Percentiles rank a stretch among this genome's conserved stretches.
These are phyloP conservation scores for Syritta pipiens DNA, from an alignment of 2,888 invertebrate genomes.

Conservation along the genomic window DNA sequence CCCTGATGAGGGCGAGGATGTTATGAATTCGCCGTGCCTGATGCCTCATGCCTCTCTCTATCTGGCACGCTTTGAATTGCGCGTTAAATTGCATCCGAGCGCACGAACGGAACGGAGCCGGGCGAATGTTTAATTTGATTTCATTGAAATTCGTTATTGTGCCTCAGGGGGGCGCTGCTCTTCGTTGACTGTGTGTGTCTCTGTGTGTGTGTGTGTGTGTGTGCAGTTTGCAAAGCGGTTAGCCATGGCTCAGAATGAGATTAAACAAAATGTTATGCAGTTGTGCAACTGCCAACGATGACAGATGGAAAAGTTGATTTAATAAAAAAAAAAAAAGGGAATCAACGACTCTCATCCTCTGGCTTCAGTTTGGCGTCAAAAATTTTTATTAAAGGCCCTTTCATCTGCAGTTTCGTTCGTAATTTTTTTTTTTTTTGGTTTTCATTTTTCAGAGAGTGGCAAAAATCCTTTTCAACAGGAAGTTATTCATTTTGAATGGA, in stretches of 20 bases:
- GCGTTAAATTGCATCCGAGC: slow-evolving; percentile 62
- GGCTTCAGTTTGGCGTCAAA: too few species aligned
- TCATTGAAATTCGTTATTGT: slow-evolving; percentile 52
- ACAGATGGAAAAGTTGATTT: slow-evolving; percentile 54
- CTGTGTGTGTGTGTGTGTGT: background rate
- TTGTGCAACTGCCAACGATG: slow-evolving; percentile 32
- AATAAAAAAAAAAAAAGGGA: too few species aligned
- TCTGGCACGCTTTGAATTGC: slow-evolving; percentile 48
- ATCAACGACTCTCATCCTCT: too few species aligned
- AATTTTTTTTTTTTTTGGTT: too few species aligned
- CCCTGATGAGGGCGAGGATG: slow-evolving; percentile 38
- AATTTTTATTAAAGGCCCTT: too few species aligned
- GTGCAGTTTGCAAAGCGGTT: slow-evolving; percentile 31
- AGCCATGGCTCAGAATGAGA: slow-evolving; percentile 29
- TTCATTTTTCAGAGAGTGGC: too few species aligned
- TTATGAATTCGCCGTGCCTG: slow-evolving; percentile 26
- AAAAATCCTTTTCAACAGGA: too few species aligned
- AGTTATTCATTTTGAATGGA: too few species aligned
- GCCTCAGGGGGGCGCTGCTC: background rate
- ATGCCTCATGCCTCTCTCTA: slow-evolving; percentile 8
- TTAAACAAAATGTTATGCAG: slow-evolving; percentile 53
- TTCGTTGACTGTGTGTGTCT: background rate
- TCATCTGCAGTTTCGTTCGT: too few species aligned
- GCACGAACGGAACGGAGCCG: slow-evolving; percentile 28
- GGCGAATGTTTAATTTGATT: slow-evolving; percentile 65